These are phyloP conservation scores for Tinea pellionella DNA, from an alignment of 2,888 invertebrate genomes.

Conservation along the genomic window DNA sequence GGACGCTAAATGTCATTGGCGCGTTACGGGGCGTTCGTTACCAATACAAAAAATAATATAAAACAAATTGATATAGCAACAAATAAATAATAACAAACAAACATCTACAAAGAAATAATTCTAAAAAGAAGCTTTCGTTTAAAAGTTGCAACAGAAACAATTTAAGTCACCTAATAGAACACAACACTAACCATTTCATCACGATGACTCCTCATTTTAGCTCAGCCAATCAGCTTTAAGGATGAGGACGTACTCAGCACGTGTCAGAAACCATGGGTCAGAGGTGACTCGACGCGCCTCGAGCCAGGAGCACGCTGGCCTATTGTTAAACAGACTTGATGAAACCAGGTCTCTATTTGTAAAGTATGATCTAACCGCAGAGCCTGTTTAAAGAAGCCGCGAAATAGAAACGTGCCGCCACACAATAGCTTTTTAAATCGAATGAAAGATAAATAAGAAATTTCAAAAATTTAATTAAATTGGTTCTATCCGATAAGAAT, in stretches of 20 bases:
- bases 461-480: not conserved
- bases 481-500: not conserved
- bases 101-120: not conserved
- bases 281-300: slow-evolving; percentile 38
- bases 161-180: slow-evolving; percentile 20
- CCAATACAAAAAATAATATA: not conserved
- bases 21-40: too few species aligned
- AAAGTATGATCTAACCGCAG: slow-evolving; percentile 9
- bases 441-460: not conserved
- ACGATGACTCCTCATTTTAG: slow-evolving; percentile 45
- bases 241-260: slow-evolving; percentile 36
- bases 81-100: not conserved
- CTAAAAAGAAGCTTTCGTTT: not conserved
- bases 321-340: slow-evolving; percentile 36
- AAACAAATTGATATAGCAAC: not conserved
- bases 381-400: slow-evolving; percentile 6
- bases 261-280: slow-evolving; percentile 42
- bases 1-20: slow-evolving; percentile 8
- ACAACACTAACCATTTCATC: slow-evolving; percentile 32
- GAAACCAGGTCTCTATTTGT: slow-evolving; percentile 23
- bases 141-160: not conserved
- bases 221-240: slow-evolving; percentile 48
- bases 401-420: slow-evolving; percentile 5
- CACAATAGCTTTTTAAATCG: slow-evolving; percentile 6
- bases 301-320: slow-evolving; percentile 23